Evolutionary conservation across 2,797 vertebrate species (phyloP), one percentile per base, ranked within the genome.

Genomic region (Phylloscopus collybita): DNA sequence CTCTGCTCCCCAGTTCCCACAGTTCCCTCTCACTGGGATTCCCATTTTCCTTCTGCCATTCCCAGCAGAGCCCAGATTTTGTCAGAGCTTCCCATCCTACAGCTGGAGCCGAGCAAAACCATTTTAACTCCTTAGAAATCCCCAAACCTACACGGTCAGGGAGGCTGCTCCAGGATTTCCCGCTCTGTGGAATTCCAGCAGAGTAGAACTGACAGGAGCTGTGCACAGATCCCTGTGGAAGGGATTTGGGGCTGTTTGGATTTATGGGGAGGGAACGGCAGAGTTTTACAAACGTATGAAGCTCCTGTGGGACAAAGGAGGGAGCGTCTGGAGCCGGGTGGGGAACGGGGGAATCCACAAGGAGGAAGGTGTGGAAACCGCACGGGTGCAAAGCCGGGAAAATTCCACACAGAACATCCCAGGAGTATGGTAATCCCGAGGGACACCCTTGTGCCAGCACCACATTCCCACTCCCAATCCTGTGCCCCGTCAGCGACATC

Each of bases 371-470:
- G 30, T 40, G 61, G 86, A 80, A 93, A 44, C 16, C 80, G n/a
- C 50, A 44, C 1, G 1, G 86, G 59, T 61, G 66, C 72, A 59
- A 74, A 90, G 32, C 57, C 74, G 13, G 40, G 83, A 78, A 73
- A 80, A 80, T 25, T 30, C 70, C 74, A 45, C 14, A 23, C n/a
- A 2, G 11, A 62, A 23, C 10, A 1, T 8, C 36, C 25, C 71
- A 34, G 59, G 56, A 53, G 50, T 36, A 4, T 17, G 38, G n/a
- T 23, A 67, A 73, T 26, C 87, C 71, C 56, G 21, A 6, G 1
- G 70, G 13, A 12, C 4, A 2, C 19, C 5, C 34, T 1, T 0
- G 2, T 15, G 30, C 72, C 51, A 61, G 10, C 13, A 1, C 38
- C 17, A 0, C 3, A 0, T 71, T 44, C 78, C 70, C 17, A 7